phyloP scores from a whole-genome alignment of 1,140 invertebrate genomes.

The Zaprionus inermis region DNA sequence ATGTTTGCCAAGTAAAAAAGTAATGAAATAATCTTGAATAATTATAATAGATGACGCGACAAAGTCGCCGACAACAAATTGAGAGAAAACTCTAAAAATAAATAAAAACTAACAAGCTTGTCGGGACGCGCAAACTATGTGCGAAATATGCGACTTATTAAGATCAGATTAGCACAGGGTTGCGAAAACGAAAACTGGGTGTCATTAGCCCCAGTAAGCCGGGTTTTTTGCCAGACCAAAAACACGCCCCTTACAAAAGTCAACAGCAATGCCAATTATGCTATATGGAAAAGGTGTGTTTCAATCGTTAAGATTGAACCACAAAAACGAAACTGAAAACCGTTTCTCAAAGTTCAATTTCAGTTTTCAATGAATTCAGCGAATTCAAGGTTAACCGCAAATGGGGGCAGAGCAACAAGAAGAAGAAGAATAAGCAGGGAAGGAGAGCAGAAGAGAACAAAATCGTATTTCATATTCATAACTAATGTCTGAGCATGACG shows the following conservation, averaged over 20 bases:
- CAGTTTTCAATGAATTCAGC: background rate
- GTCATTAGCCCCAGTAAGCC: conserved; percentile 8
- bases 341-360: conserved; percentile 27
- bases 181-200: conserved; percentile 12
- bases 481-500: conserved; percentile 44
- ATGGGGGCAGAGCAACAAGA: conserved; percentile 41
- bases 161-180: conserved; percentile 15
- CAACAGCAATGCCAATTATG: conserved; percentile 38
- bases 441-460: conserved; percentile 8
- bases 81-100: conserved; percentile 17
- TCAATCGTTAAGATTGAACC: background rate
- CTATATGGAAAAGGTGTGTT: conserved; percentile 32
- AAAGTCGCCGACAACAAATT: background rate
- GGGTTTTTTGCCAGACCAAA: background rate
- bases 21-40: conserved; percentile 66
- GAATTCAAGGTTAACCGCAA: conserved; percentile 62
- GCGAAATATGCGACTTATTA: background rate
- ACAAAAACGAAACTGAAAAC: conserved; percentile 35
- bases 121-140: background rate
- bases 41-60: conserved; percentile 50
- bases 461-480: conserved; percentile 20
- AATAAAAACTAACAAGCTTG: conserved; percentile 1
- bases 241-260: too few relatives aligned
- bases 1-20: conserved; percentile 5
- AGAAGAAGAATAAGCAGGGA: conserved; percentile 6